Conservation (phyloP, 2,113 vertebrate species). For the Daubentonia madagascariensis region DNA sequence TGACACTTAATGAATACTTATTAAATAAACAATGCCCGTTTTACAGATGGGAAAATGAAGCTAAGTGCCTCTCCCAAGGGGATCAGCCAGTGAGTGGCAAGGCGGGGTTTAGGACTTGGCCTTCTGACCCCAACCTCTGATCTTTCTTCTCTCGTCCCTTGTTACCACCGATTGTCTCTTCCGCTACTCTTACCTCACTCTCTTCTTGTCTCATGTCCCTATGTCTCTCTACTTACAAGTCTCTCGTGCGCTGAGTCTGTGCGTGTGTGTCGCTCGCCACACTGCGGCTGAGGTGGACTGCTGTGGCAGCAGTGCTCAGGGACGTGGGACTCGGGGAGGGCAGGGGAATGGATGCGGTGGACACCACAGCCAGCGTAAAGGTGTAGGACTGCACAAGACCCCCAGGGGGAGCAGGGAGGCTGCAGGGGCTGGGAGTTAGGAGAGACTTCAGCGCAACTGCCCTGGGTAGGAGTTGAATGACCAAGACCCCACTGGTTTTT, state of each 20-base stretch:
- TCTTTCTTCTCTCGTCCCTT: not conserved
- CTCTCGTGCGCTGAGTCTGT: not conserved
- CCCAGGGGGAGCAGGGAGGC: not conserved
- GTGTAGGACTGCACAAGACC: not conserved
- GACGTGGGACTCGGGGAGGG: not conserved
- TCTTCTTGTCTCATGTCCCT: not conserved
- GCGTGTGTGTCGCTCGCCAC: not conserved
- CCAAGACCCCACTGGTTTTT: not conserved
- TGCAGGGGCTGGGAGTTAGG: not conserved
- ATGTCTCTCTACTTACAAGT: not conserved
- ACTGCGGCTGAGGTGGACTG: not conserved
- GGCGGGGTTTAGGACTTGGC: not conserved
- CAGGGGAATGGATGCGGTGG: fast-evolving
- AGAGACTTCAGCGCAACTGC: not conserved
- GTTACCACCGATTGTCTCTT: not conserved
- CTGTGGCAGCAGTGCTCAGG: not conserved
- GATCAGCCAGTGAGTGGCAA: not conserved
- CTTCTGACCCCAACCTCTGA: not conserved
- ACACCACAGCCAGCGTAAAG: not conserved
- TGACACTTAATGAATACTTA: not conserved
- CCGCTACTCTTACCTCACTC: not conserved
- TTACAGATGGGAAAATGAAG: not conserved
- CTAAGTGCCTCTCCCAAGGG: not conserved
- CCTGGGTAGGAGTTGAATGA: not conserved
- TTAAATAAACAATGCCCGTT: not conserved